Conservation (phyloP, 2,113 vertebrate genomes). For the Phalacrocorax aristotelis region DNA sequence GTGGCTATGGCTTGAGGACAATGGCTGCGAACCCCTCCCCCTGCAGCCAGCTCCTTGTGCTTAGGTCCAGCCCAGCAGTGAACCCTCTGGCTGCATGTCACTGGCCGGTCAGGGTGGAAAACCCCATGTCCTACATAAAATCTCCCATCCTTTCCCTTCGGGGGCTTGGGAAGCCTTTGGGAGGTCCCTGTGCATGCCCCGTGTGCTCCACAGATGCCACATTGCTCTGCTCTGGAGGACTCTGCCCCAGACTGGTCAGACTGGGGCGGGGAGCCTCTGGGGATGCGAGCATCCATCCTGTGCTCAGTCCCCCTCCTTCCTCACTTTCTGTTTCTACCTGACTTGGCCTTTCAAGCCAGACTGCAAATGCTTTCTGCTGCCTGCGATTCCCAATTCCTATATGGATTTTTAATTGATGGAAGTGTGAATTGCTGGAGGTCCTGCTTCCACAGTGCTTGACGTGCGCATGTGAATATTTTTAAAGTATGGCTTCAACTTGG, state of each 20-base stretch:
- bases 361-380: not conserved
- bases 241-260: not conserved
- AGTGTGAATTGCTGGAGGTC: not conserved
- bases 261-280: not conserved
- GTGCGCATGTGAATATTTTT: not conserved
- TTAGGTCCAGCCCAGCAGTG: not conserved
- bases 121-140: not conserved
- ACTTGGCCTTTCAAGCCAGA: not conserved
- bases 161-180: not conserved
- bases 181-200: accelerated
- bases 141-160: not conserved
- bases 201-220: not conserved
- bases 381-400: not conserved
- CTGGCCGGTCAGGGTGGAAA: not conserved
- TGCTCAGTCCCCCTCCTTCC: accelerated
- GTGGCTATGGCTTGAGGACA: accelerated
- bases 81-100: accelerated
- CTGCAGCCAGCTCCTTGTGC: not conserved
- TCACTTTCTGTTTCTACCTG: not conserved
- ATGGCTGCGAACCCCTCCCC: accelerated
- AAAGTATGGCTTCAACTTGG: not conserved
- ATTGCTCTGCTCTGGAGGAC: not conserved
- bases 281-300: accelerated
- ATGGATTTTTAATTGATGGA: not conserved
- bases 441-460: not conserved